Evolutionary conservation across 2,888 invertebrate species (phyloP).

Genomic region (Eurytoma adleriae): DNA sequence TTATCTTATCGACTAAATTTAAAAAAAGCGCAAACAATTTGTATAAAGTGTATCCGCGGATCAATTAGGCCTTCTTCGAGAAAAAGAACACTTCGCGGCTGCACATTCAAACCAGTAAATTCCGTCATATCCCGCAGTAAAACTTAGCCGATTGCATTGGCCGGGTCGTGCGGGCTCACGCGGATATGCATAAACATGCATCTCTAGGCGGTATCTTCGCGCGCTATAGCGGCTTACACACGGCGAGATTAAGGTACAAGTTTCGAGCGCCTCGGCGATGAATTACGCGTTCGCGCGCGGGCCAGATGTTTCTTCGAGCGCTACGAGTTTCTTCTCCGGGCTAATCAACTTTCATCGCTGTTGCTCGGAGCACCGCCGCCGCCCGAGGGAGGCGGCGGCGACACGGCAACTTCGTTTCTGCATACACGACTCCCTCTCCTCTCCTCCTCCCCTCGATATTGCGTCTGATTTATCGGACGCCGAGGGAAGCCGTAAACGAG

Average conservation of each 20-base stretch:
- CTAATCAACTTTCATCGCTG: slow-evolving; percentile 49
- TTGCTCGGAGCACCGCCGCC: neutral
- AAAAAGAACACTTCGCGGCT: too few relatives aligned
- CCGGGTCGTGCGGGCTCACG: neutral
- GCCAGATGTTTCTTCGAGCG: slow-evolving; percentile 42
- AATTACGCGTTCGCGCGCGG: slow-evolving; percentile 61
- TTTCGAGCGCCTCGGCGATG: slow-evolving; percentile 65
- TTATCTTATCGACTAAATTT: too few relatives aligned
- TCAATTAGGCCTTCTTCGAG: too few relatives aligned
- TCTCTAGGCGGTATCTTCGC: neutral
- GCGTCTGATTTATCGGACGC: slow-evolving; percentile 21
- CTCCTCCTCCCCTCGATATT: neutral
- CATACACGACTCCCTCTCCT: neutral
- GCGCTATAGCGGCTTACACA: slow-evolving; percentile 34
- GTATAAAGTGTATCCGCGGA: too few relatives aligned
- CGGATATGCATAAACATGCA: too few relatives aligned
- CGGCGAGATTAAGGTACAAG: slow-evolving; percentile 69
- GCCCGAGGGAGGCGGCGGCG: neutral
- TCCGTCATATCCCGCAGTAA: neutral
- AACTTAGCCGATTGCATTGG: neutral
- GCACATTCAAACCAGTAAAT: too few relatives aligned
- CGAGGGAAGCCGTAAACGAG: neutral
- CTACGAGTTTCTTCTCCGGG: slow-evolving; percentile 39
- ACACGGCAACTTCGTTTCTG: slow-evolving; percentile 16
- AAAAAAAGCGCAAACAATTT: too few relatives aligned